Base-by-base conservation (phyloP, 1,140 invertebrate genomes). In the Scylla paramamosain region DNA sequence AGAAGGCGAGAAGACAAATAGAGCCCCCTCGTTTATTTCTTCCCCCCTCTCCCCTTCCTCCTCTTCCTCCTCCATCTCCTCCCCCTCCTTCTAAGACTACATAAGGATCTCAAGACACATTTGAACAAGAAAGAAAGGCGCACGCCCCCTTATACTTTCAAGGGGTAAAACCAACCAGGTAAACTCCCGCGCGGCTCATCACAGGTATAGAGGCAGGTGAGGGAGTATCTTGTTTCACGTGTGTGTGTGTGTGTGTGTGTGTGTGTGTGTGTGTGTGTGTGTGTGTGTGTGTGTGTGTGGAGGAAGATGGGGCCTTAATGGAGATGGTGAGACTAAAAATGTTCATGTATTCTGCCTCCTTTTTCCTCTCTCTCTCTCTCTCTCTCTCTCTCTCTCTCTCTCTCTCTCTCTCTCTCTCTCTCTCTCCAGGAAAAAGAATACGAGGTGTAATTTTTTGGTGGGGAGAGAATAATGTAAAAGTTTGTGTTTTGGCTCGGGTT, bases 231-330 rank as follows among this genome's bases (percentile, higher is more conserved):
- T 0, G 45, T 39, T 46, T 20, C 52, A n/a, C 28, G 90, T 59
- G 90, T 91, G 90, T 91, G 90, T 91, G 90, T 48, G 90, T 91
- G 90, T 52, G 90, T 91, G 90, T 91, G 90, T 67, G 90, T 91
- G 90, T 91, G 90, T 52, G 90, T 52, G 90, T 91, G 90, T n/a
- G 90, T 67, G 90, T 91, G 90, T 91, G 90, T 77, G 59, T 92
- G 90, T 82, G 90, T 92, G 90, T 67, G 90, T 92, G 90, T 92
- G 90, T 92, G 90, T 77, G 59, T 92, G 90, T 77, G 90, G 7
- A 25, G 3, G 52, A 8, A 31, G 4, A 46, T 31, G 90, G 28
- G 89, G 14, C 20, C 20, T 59, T 59, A 59, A 59, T 59, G 52
- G 52, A 59, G 52, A 59, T 59, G 52, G 12, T 59, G 52, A 59